Conservation (phyloP, 2,113 vertebrate genomes). For the Cheilinus undulatus region DNA sequence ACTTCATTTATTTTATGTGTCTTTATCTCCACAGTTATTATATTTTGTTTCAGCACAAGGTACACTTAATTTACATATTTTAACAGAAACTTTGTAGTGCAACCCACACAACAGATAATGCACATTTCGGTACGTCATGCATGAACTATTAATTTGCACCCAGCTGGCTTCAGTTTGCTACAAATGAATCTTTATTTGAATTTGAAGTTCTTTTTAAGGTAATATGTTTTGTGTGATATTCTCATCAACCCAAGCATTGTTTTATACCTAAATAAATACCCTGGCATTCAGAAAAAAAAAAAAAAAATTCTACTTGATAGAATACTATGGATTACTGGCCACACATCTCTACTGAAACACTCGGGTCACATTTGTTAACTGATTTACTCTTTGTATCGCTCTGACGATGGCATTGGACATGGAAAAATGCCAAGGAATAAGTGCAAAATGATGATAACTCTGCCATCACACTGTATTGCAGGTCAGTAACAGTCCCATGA, state of each 20-base stretch:
- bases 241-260: neutral
- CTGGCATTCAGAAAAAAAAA: too few relatives aligned
- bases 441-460: too few relatives aligned
- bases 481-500: too few relatives aligned
- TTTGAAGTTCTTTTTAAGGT: neutral
- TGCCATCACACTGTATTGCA: too few relatives aligned
- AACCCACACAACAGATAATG: neutral
- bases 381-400: too few relatives aligned
- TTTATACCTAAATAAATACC: neutral
- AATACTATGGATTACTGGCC: too few relatives aligned
- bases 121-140: neutral
- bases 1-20: constrained; percentile 26
- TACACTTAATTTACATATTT: constrained; percentile 8
- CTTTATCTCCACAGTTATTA: neutral
- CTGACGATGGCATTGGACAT: too few relatives aligned
- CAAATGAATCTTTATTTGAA: neutral
- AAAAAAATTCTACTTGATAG: too few relatives aligned
- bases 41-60: constrained; percentile 7
- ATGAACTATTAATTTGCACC: neutral
- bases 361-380: too few relatives aligned
- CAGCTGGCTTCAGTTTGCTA: neutral
- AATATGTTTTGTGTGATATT: neutral
- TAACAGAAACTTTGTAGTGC: neutral
- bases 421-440: too few relatives aligned
- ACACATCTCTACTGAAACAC: too few relatives aligned